phyloP scores from a whole-genome alignment of 2,888 invertebrate species.

The Eupeodes luniger region DNA sequence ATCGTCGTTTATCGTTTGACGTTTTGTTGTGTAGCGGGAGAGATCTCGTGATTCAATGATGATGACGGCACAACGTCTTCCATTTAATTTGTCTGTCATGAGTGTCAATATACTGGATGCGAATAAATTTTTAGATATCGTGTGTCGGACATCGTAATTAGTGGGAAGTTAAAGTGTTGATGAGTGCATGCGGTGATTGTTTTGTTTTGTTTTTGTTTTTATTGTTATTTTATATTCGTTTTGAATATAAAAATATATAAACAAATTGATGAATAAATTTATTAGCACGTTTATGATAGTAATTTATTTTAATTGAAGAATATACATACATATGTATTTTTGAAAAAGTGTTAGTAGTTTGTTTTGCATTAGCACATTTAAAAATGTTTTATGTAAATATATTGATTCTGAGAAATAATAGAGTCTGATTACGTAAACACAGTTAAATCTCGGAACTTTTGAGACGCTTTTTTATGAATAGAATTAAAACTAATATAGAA shows the following conservation, averaged over 20 bases:
- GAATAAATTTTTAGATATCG: slow-evolving; percentile 21
- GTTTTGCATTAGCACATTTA: background rate
- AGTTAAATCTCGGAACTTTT: background rate
- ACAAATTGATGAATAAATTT: slow-evolving; percentile 21
- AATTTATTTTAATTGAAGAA: slow-evolving; percentile 23
- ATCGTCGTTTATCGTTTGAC: too few species aligned
- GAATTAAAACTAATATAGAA: background rate
- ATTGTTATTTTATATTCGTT: too few species aligned
- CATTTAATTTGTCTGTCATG: slow-evolving; percentile 1
- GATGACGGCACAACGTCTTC: slow-evolving; percentile 23
- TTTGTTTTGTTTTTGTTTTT: slow-evolving; percentile 24
- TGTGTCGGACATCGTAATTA: slow-evolving; percentile 61
- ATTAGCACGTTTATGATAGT: slow-evolving; percentile 25
- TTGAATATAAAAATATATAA: background rate
- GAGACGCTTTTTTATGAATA: background rate
- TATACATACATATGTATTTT: background rate
- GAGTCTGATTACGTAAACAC: background rate
- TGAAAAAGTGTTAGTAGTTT: slow-evolving; percentile 1
- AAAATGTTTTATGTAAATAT: background rate
- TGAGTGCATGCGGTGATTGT: slow-evolving; percentile 28
- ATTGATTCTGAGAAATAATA: background rate
- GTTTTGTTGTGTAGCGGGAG: slow-evolving; percentile 16
- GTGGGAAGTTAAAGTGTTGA: slow-evolving; percentile 48
- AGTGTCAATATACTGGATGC: slow-evolving; percentile 42
- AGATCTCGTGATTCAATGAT: slow-evolving; percentile 47